Base-by-base conservation (phyloP, 2,797 vertebrate species). In the Aselliscus stoliczkanus region DNA sequence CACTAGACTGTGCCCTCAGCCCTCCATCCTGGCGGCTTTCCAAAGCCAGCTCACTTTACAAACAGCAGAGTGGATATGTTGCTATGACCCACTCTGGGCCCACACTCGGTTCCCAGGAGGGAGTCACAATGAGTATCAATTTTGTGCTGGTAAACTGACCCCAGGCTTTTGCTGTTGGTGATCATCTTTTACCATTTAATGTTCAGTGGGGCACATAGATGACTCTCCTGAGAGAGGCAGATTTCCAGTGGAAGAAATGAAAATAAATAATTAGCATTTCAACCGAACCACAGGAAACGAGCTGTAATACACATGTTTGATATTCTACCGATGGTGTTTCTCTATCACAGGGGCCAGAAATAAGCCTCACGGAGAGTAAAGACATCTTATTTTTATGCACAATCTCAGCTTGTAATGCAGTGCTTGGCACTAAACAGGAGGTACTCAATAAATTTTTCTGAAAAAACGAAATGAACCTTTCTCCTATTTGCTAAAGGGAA, bases 211-310 rank as follows among this genome's bases (percentile, higher is more conserved):
- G 17, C 50, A 80, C 34, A 20, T 21, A 42, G 18, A 18, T 54
- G 27, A 79, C n/a, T 11, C 39, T 56, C 39, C 13, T 9, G 56
- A 73, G 17, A 82, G 20, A 54, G 56, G 58, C 50, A 80, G 39
- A 44, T 56, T 90, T 82, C 34, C 31, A 88, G 17, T 25, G 52
- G 58, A 92, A 4, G 21, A 79, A 88, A 88, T 77, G 17, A 90
- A 90, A 93, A 62, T 39, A 84, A 77, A 82, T 58, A n/a, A 88
- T 75, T 90, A 91, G 44, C 34, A 64, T 95, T 93, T 81, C 37
- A 80, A n/a, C 21, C 17, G 15, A 81, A 52, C 20, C 47, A 34
- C 67, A 85, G 58, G n/a, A 88, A 89, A 73, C 13, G 39, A 93
- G 34, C 42, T 62, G 0, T 52, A 65, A 54, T 44, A 7, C 52